These are phyloP conservation scores for Drosophila kambysellisi DNA, from an alignment of 2,888 invertebrate species.

Conservation along the genomic window DNA sequence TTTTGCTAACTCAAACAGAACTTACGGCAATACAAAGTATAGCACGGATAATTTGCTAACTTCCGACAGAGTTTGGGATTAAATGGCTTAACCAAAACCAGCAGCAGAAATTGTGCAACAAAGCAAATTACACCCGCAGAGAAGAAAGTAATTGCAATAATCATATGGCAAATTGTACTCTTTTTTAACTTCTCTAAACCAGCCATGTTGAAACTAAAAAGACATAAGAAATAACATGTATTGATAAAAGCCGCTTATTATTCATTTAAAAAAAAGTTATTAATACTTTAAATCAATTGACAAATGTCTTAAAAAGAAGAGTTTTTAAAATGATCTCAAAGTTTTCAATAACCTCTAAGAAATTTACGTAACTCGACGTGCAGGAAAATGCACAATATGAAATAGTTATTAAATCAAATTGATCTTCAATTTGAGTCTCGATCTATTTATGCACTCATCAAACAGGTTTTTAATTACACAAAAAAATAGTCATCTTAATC, in stretches of 20 bases:
- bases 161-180: constrained; percentile 27
- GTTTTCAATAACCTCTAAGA: constrained; percentile 10
- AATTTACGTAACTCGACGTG: constrained; percentile 36
- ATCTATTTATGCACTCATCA: background rate
- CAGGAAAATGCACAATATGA: background rate
- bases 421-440: background rate
- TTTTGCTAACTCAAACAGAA: constrained; percentile 66
- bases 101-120: constrained; percentile 91
- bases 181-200: constrained; percentile 17
- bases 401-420: constrained; percentile 2
- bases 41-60: constrained; percentile 94
- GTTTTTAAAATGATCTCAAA: background rate
- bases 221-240: background rate
- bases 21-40: constrained; percentile 96
- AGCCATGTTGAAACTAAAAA: constrained; percentile 25
- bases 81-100: constrained; percentile 91
- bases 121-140: constrained; percentile 94
- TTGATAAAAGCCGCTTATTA: background rate
- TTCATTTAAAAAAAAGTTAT: background rate
- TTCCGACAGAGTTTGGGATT: constrained; percentile 92
- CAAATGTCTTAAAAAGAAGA: background rate
- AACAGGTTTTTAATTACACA: background rate
- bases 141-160: constrained; percentile 93
- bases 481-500: background rate
- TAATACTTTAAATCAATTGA: background rate